These are phyloP conservation scores for Boulengeromyrus knoepffleri DNA, from an alignment of 2,113 vertebrate species.

Conservation along the genomic window DNA sequence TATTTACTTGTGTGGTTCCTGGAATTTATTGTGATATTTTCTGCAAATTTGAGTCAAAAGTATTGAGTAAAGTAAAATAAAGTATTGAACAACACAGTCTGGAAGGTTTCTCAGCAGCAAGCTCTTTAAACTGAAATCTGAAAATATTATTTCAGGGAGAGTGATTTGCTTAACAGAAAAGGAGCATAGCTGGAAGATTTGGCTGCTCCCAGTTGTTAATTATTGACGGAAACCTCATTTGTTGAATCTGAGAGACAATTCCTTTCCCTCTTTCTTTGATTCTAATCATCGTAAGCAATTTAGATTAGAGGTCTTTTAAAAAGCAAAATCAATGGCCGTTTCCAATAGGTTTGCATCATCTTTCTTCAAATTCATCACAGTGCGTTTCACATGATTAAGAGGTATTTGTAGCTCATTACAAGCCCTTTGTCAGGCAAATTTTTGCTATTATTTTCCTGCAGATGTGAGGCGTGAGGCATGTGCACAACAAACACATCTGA, in stretches of 20 bases:
- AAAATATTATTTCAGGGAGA: neutral
- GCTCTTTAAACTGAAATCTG: neutral
- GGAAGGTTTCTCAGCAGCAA: neutral
- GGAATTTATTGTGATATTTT: neutral
- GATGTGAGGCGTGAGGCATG: neutral
- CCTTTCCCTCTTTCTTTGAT: neutral
- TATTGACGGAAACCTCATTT: slow-evolving; percentile 1
- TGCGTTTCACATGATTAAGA: neutral
- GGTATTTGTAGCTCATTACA: neutral
- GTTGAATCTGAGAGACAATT: neutral
- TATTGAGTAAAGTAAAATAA: too few relatives aligned
- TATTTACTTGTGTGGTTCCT: neutral
- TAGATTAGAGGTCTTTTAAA: slow-evolving; percentile 6
- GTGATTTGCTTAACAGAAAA: neutral
- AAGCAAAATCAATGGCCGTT: slow-evolving; percentile 6
- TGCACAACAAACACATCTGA: neutral
- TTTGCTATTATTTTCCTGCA: neutral
- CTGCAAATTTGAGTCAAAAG: neutral
- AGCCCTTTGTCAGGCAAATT: neutral
- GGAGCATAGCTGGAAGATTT: neutral
- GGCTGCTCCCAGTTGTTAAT: neutral
- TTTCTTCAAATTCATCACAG: neutral
- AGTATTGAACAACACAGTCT: neutral
- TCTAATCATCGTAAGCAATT: slow-evolving; percentile 4
- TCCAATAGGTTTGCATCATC: neutral